A percentile compares a stretch with the other conserved stretches of the same genome.
These are phyloP conservation scores for Choristoneura rosaceana DNA, from an alignment of 2,888 invertebrate species.

Conservation along the genomic window DNA sequence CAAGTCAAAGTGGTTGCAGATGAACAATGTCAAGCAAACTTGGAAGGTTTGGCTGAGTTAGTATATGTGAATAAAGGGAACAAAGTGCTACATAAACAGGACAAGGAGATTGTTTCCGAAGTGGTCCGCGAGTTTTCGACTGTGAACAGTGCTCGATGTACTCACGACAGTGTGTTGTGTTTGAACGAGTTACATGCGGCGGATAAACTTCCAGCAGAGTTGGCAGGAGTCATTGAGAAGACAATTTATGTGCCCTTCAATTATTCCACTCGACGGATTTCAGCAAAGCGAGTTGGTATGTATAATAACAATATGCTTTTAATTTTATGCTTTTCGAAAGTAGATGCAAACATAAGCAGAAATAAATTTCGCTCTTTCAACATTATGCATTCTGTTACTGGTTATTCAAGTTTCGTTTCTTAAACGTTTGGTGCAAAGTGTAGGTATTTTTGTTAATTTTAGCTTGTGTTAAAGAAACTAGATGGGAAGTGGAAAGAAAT, in stretches of 20 bases:
- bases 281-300: constrained; percentile 79
- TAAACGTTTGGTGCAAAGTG: not conserved
- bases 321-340: constrained; percentile 1
- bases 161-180: constrained; percentile 81
- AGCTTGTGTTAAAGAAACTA: too few species aligned
- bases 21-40: constrained; percentile 76
- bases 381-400: not conserved
- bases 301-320: constrained; percentile 45
- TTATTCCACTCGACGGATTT: constrained; percentile 81
- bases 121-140: constrained; percentile 72
- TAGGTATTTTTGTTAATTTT: too few species aligned
- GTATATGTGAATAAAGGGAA: constrained; percentile 64
- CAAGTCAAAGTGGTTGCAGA: constrained; percentile 85
- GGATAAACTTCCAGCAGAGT: constrained; percentile 79
- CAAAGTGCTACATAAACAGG: constrained; percentile 70
- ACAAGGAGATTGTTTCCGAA: constrained; percentile 51
- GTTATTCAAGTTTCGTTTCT: not conserved
- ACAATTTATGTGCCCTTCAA: constrained; percentile 89
- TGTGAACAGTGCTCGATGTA: constrained; percentile 76
- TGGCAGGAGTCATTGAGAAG: constrained; percentile 79
- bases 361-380: not conserved
- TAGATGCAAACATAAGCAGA: not conserved
- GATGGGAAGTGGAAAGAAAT: too few species aligned
- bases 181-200: constrained; percentile 84
- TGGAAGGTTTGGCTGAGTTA: constrained; percentile 84